Percentiles rank a stretch among this genome's conserved stretches.
phyloP scores from a whole-genome alignment of 1,140 invertebrate genomes.

The Onthophagus taurus region DNA sequence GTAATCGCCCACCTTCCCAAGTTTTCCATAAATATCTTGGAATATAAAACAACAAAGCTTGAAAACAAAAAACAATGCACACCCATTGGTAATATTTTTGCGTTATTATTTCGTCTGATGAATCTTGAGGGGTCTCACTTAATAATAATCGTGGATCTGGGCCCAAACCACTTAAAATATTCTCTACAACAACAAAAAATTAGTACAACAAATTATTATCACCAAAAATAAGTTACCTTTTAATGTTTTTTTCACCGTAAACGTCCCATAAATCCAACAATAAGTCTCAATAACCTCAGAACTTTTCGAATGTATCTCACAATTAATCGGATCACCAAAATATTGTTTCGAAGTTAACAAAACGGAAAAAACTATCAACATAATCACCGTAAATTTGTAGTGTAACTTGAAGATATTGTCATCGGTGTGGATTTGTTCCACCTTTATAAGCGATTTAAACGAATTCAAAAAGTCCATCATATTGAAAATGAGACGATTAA shows the following conservation, averaged over 20 bases:
- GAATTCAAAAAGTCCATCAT: conserved; percentile 34
- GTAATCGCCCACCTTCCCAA: conserved; percentile 57
- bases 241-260: conserved; percentile 46
- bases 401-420: conserved; percentile 58
- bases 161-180: conserved; percentile 14
- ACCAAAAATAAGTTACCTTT: conserved; percentile 32
- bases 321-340: conserved; percentile 60
- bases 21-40: conserved; percentile 69
- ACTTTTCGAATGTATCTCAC: conserved; percentile 42
- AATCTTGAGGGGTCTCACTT: neutral
- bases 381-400: conserved; percentile 54
- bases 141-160: neutral
- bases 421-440: conserved; percentile 52
- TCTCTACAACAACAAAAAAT: conserved; percentile 10
- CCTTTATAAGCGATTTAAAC: conserved; percentile 41
- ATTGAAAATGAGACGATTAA: no score
- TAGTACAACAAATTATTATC: neutral
- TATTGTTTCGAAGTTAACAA: conserved; percentile 61
- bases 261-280: conserved; percentile 72
- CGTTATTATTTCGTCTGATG: conserved; percentile 48
- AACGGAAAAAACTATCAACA: conserved; percentile 54
- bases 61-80: conserved; percentile 69
- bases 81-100: conserved; percentile 88
- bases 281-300: conserved; percentile 57
- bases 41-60: conserved; percentile 64